phyloP scores from a whole-genome alignment of 2,797 vertebrate species.

The Gila robusta region DNA sequence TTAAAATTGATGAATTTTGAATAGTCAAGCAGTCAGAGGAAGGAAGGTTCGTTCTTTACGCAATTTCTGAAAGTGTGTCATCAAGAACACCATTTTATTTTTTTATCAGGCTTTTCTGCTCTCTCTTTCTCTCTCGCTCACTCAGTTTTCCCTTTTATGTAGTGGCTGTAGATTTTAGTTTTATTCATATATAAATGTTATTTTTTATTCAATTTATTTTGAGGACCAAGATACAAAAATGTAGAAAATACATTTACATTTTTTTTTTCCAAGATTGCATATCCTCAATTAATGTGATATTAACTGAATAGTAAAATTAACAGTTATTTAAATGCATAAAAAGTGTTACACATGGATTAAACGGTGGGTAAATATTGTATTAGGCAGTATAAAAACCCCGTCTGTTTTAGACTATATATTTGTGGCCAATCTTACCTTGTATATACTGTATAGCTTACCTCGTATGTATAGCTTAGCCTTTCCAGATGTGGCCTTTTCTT shows the following conservation, averaged over 20 bases:
- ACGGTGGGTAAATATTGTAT: neutral
- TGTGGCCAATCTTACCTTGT: neutral
- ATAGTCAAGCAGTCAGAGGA: constrained; percentile 34
- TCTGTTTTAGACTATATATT: neutral
- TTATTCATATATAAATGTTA: neutral
- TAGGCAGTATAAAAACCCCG: neutral
- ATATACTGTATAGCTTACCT: neutral
- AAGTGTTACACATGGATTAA: neutral
- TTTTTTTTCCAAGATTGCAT: neutral
- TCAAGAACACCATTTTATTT: constrained; percentile 46
- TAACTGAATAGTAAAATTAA: neutral
- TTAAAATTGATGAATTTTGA: constrained; percentile 59
- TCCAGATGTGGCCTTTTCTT: neutral
- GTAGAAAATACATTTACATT: neutral
- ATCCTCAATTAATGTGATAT: neutral
- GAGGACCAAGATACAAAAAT: neutral
- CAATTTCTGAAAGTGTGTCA: constrained; percentile 58
- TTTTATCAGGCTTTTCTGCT: constrained; percentile 39
- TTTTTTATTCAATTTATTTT: neutral
- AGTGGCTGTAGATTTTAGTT: neutral
- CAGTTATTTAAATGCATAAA: neutral
- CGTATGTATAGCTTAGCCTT: neutral
- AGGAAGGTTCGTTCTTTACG: constrained; percentile 41
- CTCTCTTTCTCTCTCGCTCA: neutral
- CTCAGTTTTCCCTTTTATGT: neutral